Percentiles rank a stretch among this genome's conserved stretches.
These are phyloP conservation scores for Urosaurus nigricauda DNA, from an alignment of 2,797 vertebrate species.

Conservation along the genomic window DNA sequence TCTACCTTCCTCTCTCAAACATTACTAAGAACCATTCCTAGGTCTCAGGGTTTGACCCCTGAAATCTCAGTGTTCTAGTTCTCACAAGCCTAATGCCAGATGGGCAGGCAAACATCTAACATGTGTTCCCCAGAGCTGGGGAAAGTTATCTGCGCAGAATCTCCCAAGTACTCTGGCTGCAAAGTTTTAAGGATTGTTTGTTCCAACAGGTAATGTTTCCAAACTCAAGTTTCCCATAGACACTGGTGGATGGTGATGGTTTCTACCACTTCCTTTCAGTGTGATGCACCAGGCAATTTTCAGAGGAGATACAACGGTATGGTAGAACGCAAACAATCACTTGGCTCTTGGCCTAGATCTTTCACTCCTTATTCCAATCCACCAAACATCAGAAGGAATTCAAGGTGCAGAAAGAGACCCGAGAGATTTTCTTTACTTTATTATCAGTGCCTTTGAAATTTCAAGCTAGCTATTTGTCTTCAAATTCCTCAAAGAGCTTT, in stretches of 20 bases:
- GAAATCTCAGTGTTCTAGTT: no score
- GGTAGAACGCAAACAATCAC: not conserved
- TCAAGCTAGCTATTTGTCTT: not conserved
- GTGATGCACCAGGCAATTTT: not conserved
- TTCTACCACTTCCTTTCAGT: not conserved
- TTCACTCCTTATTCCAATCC: not conserved
- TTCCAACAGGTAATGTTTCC: no score
- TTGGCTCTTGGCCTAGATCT: not conserved
- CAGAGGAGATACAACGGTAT: not conserved
- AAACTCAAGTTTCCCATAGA: no score
- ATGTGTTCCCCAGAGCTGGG: not conserved
- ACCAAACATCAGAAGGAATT: conserved; percentile 1
- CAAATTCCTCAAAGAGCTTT: not conserved
- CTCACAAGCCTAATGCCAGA: no score
- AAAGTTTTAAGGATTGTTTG: no score
- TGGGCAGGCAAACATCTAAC: no score
- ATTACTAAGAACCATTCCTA: no score
- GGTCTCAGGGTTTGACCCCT: no score
- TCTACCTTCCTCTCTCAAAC: no score
- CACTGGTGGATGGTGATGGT: not conserved
- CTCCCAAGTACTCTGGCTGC: not conserved
- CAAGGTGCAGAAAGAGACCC: not conserved
- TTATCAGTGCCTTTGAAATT: conserved; percentile 11
- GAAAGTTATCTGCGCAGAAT: not conserved
- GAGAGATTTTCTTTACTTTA: conserved; percentile 16